Conservation (phyloP, 2,888 invertebrate genomes). For the Meliscaeva auricollis region DNA sequence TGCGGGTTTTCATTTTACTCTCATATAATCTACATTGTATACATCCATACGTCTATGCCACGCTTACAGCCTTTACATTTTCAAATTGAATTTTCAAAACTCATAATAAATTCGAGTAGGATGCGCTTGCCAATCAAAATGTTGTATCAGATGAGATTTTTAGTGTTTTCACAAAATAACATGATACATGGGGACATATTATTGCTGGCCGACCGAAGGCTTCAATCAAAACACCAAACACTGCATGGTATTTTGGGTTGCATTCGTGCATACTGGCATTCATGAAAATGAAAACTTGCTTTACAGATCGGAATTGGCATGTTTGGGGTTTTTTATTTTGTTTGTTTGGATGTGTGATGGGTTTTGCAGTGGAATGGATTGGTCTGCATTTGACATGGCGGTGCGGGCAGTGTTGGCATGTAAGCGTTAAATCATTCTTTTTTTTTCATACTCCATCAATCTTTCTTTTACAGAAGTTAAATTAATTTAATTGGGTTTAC, state of each 20-base stretch:
- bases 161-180: not conserved
- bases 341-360: not conserved
- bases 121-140: not conserved
- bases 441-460: not conserved
- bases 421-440: not conserved
- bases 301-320: not conserved
- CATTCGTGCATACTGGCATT: constrained; percentile 12
- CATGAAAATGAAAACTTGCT: constrained; percentile 13
- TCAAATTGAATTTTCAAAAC: constrained; percentile 22
- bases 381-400: not conserved
- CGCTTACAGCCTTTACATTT: not conserved
- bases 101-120: not conserved
- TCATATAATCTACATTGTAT: not conserved
- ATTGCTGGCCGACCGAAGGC: not conserved
- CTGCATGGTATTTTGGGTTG: not conserved
- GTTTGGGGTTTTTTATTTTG: not conserved
- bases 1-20: not conserved
- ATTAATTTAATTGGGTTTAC: not conserved
- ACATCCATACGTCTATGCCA: not conserved
- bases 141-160: not conserved
- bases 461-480: not conserved
- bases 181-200: constrained; percentile 7
- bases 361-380: not conserved
- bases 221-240: constrained; percentile 15
- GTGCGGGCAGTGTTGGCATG: not conserved